Base-by-base conservation (phyloP, 2,888 invertebrate genomes). In the Synergus itoensis region DNA sequence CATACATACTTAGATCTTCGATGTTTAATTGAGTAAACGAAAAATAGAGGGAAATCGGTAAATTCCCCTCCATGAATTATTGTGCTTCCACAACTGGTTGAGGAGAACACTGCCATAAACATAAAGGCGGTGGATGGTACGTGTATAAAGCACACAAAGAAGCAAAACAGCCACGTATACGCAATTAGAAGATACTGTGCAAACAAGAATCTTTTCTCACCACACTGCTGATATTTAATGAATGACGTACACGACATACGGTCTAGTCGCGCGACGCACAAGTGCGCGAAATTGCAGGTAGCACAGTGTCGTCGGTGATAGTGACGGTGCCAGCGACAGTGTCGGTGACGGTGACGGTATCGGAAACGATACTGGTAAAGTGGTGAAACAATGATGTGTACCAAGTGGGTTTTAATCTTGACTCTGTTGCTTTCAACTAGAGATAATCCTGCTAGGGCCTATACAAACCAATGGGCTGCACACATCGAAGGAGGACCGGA, bases 401-500 rank as follows among this genome's bases (percentile, higher is more conserved):
- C 87, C 84, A 86, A 84, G 86, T 87, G 88, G 88, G 89, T 90
- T 86, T 84, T 88, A 82, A 87, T 86, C 86, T 85, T 88, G 81
- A 86, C 86, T 84, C 78, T 88, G 78, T 81, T 88, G 82, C 82
- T 84, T 81, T 82, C 87, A 80, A 86, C 86, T 78, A 82, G 86
- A 62, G 84, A 85, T 73, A 87, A 85, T 81, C 83, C 83, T 78
- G 86, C 84, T 73, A 83, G 85, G 75, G 90, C 89, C 75, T 95
- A 92, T 89, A 93, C 94, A 62, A 94, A 95, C 89, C 94, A 94
- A 89, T 95, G 95, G 94, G 95, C 94, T 45, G 93, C 94, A 14
- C 93, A 94, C 86, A 93, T 95, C 83, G 91, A 91, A 57, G 94
- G 94, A 57, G 95, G 94, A 73, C 87, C 89, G 53, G 90, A 92